A percentile compares a stretch with the other conserved stretches of the same genome.
Conservation (phyloP, 2,797 vertebrate genomes). For the Ataeniobius toweri region DNA sequence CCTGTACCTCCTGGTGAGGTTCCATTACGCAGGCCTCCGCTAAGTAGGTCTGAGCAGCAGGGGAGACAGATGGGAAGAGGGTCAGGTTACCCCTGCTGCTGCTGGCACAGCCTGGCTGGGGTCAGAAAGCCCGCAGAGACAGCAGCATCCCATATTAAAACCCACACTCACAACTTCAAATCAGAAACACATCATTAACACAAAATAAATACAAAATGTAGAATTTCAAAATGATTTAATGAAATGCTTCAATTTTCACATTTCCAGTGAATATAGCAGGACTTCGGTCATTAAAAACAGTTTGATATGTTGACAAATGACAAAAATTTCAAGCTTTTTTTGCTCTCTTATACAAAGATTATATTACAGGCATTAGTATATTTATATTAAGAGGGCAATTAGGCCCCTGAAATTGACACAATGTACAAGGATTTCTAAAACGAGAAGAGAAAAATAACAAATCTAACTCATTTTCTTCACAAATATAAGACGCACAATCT, state of each 20-base stretch:
- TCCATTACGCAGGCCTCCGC: conserved; percentile 67
- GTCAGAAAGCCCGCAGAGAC: conserved; percentile 74
- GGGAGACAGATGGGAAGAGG: conserved; percentile 85
- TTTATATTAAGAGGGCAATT: conserved; percentile 69
- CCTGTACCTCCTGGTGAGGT: conserved; percentile 74
- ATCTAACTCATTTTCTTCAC: conserved; percentile 71
- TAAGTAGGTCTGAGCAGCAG: conserved; percentile 74
- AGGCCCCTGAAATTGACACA: conserved; percentile 76
- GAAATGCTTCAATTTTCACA: conserved; percentile 82
- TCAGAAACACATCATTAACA: conserved; percentile 2
- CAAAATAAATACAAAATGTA: conserved; percentile 12
- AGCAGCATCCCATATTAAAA: conserved; percentile 37
- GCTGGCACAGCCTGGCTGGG: conserved; percentile 58
- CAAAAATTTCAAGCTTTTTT: conserved; percentile 72
- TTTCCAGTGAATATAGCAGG: conserved; percentile 84
- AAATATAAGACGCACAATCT: conserved; percentile 70
- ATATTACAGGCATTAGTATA: conserved; percentile 81
- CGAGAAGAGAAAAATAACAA: conserved; percentile 54
- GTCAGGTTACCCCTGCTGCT: conserved; percentile 81
- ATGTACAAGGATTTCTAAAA: conserved; percentile 77
- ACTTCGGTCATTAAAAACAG: conserved; percentile 80
- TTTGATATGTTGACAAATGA: conserved; percentile 81
- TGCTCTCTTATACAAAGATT: conserved; percentile 78
- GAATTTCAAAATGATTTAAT: conserved; percentile 83
- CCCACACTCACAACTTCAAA: conserved; percentile 14